Evolutionary conservation across 53 echinoderm and acorn worm genomes (phyloP), one percentile per base, ranked within the genome.

Genomic region (Crossaster papposus): DNA sequence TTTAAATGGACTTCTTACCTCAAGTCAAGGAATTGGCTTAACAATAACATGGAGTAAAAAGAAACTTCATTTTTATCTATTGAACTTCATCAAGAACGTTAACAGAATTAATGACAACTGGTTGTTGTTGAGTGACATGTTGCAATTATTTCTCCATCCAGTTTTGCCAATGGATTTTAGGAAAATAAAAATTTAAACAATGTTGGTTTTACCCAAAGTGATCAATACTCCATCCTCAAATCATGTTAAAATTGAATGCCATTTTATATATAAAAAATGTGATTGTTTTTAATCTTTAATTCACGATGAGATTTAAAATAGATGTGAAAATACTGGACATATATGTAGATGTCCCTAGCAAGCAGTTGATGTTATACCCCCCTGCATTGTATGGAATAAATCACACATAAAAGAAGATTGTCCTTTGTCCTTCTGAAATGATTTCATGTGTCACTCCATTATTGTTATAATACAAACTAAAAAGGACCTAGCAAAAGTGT

Each of bases 301-400:
- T 73, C 74, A 32, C 44, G 44, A 5, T 44, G 44, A 34, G 35
- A 73, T 73, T 73, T 73, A 36, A 73, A 34, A 73, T 73, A 17
- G 35, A 35, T 32, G 18, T 73, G 18, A 35, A 73, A 73, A 32
- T 73, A 73, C 3, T 73, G 74, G 10, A 73, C 17, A 29, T 72
- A 72, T n/a, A n/a, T n/a, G n/a, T 73, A 34, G 74, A 12, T 17
- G 14, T 14, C 50, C 5, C 51, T 38, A 50, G 51, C 84, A 23
- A 52, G 84, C 84, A 84, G 35, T 65, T 52, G 72, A 84, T 84
- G 84, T 71, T 84, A 32, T 2, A 74, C 3, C 52, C n/a, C 44
- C 32, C 84, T 72, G 84, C 84, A 53, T 84, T 84, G 84, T 72
- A 84, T 51, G 72, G 38, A 50, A 71, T 68, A 83, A 83, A 70